These are phyloP conservation scores for Peromyscus attwateri DNA, from an alignment of 2,797 vertebrate genomes.

Conservation along the genomic window DNA sequence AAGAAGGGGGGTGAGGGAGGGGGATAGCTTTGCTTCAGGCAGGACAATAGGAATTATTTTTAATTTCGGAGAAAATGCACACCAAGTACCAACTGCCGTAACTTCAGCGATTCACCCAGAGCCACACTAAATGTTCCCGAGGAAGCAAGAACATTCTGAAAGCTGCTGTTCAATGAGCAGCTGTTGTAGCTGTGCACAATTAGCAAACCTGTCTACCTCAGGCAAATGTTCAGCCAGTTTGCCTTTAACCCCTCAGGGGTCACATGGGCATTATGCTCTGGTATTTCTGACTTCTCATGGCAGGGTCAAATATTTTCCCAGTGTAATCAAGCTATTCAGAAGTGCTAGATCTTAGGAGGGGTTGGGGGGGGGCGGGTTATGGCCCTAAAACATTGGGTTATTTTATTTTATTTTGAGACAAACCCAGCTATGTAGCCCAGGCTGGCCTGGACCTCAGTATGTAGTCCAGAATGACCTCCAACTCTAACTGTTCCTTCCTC, in stretches of 20 bases:
- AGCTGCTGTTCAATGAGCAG: neutral
- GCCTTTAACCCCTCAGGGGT: neutral
- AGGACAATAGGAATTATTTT: conserved; percentile 39
- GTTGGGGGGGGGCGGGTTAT: neutral
- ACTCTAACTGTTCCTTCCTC: neutral
- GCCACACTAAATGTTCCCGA: conserved; percentile 38
- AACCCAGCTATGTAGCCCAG: neutral
- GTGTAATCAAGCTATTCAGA: neutral
- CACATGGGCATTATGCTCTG: neutral
- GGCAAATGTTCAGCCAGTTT: neutral
- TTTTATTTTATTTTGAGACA: neutral
- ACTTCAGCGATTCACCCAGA: conserved; percentile 65
- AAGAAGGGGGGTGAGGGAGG: neutral
- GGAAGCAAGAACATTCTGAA: conserved; percentile 62
- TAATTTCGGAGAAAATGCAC: conserved; percentile 67
- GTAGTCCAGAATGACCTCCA: neutral
- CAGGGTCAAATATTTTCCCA: neutral
- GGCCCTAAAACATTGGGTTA: neutral
- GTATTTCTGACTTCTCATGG: conserved; percentile 26
- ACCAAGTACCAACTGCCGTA: conserved; percentile 50
- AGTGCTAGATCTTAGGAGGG: neutral
- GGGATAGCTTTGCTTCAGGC: conserved; percentile 51
- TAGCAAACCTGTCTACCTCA: neutral
- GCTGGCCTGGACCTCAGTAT: neutral
- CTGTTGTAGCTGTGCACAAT: neutral